These are phyloP conservation scores for Ecliptopera silaceata DNA, from an alignment of 2,888 invertebrate species.

Conservation along the genomic window DNA sequence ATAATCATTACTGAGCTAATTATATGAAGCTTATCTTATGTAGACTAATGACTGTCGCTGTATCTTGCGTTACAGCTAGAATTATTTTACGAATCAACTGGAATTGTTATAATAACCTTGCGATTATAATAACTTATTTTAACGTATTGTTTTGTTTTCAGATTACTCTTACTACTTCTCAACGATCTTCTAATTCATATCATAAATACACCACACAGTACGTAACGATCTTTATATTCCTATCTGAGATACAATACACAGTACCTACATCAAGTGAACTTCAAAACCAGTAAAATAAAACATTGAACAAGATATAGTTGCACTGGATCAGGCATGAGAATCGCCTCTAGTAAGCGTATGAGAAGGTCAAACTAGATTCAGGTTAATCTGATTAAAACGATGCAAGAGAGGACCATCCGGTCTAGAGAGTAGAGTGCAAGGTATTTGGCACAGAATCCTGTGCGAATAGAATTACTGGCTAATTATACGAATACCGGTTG, in stretches of 20 bases:
- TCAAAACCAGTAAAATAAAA: background rate
- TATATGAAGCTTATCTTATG: constrained; percentile 18
- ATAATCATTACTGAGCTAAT: constrained; percentile 18
- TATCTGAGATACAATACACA: no score
- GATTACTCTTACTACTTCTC: no score
- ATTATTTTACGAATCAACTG: background rate
- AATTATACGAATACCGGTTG: constrained; percentile 68
- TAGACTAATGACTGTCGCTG: constrained; percentile 10
- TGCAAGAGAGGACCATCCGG: constrained; percentile 23
- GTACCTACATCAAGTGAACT: no score
- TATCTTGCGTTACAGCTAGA: constrained; percentile 1
- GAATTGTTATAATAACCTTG: no score
- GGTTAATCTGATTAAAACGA: constrained; percentile 24
- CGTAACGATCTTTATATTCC: no score
- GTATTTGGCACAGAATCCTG: constrained; percentile 50
- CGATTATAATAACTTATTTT: no score
- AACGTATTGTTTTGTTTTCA: no score
- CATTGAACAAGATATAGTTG: background rate
- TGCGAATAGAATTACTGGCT: constrained; percentile 68
- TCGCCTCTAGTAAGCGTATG: constrained; percentile 2
- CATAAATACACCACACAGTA: no score
- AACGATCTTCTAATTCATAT: no score
- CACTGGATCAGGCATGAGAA: background rate
- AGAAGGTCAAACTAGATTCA: constrained; percentile 24
- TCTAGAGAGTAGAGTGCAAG: constrained; percentile 23